Conservation (phyloP, 2,888 invertebrate species). For the Mimumesa dahlbomi region DNA sequence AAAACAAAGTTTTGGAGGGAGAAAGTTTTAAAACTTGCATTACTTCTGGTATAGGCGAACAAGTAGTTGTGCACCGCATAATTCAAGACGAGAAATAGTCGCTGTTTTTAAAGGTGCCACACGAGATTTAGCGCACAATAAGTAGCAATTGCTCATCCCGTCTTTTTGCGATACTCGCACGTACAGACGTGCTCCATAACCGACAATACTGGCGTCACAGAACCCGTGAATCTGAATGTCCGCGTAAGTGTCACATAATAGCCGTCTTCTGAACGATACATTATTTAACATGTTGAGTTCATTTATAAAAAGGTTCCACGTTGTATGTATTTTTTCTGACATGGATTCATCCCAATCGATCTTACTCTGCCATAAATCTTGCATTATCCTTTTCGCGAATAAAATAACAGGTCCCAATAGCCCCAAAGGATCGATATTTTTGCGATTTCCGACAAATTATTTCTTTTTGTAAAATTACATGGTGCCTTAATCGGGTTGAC, state of each 20-base stretch:
- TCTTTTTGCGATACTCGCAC: neutral
- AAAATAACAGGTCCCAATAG: constrained; percentile 13
- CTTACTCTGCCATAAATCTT: constrained; percentile 23
- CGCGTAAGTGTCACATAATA: rapidly evolving
- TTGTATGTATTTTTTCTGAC: constrained; percentile 6
- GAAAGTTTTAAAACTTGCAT: neutral
- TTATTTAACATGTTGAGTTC: constrained; percentile 16
- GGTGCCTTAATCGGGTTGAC: neutral
- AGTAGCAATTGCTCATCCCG: neutral
- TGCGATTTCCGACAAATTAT: constrained; percentile 2
- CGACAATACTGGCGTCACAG: constrained; percentile 16
- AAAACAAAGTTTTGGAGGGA: neutral
- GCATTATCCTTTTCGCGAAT: constrained; percentile 28
- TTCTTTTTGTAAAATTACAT: neutral
- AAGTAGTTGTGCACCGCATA: constrained; percentile 5
- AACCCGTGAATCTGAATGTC: constrained; percentile 19
- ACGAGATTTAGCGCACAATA: constrained; percentile 21
- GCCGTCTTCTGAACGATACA: neutral
- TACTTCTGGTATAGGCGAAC: neutral
- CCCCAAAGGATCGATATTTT: constrained; percentile 25
- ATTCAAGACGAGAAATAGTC: constrained; percentile 10
- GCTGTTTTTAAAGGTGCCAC: constrained; percentile 16
- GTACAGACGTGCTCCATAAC: constrained; percentile 12
- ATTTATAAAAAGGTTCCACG: constrained; percentile 15
- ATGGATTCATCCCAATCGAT: constrained; percentile 41